A percentile compares a stretch with the other conserved stretches of the same genome.
phyloP scores from a whole-genome alignment of 2,888 invertebrate species.

The Diachrysia chrysitis region DNA sequence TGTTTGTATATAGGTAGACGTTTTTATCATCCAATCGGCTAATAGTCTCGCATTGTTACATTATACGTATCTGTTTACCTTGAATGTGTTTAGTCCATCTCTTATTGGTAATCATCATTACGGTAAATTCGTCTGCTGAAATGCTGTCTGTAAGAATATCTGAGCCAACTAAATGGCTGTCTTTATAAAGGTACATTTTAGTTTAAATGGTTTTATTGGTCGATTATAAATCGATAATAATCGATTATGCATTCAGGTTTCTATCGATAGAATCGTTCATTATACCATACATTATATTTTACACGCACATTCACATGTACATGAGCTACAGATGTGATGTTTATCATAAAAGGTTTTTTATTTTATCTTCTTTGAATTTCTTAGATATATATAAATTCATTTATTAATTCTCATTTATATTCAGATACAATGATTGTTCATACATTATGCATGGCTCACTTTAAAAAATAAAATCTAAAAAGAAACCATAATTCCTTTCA shows the following conservation, averaged over 20 bases:
- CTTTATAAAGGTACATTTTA: background rate
- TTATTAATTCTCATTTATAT: background rate
- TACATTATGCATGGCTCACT: background rate
- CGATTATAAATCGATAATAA: slow-evolving; percentile 20
- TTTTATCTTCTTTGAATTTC: background rate
- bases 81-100: slow-evolving; percentile 25
- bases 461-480: background rate
- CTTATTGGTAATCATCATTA: slow-evolving; percentile 22
- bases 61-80: slow-evolving; percentile 35
- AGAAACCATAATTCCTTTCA: background rate
- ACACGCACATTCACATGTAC: background rate
- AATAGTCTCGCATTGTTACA: slow-evolving; percentile 19
- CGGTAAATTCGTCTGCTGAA: slow-evolving; percentile 11
- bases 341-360: background rate
- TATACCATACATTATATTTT: background rate
- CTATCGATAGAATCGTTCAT: background rate
- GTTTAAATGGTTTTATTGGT: background rate
- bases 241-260: slow-evolving; percentile 8
- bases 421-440: background rate
- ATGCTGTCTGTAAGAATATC: slow-evolving; percentile 11
- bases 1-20: slow-evolving; percentile 30
- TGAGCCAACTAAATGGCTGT: background rate
- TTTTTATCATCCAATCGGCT: slow-evolving; percentile 33
- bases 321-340: background rate
- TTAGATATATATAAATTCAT: background rate